phyloP scores from a whole-genome alignment of 2,888 invertebrate species.

The Dryomyza anilis region DNA sequence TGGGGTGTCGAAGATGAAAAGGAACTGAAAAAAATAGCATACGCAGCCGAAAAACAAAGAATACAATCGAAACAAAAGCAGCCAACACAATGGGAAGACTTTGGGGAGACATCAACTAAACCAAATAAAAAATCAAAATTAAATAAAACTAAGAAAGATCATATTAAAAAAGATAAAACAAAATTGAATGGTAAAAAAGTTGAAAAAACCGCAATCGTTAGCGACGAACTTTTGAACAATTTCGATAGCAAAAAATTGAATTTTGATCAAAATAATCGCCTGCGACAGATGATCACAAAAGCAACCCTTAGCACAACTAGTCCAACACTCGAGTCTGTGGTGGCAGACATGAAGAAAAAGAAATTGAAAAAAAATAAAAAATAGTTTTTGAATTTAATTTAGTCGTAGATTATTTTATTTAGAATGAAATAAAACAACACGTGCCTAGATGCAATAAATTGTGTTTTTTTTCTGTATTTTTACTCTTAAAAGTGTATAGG shows the following conservation, averaged over 20 bases:
- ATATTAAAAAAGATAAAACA: too few species aligned
- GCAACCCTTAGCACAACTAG: slow-evolving; percentile 9
- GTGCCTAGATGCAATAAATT: too few species aligned
- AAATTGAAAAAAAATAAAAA: background rate
- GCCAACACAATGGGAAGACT: slow-evolving; percentile 49
- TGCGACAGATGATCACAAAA: slow-evolving; percentile 39
- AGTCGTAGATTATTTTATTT: background rate
- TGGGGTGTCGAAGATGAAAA: too few species aligned
- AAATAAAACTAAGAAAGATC: slow-evolving; percentile 4
- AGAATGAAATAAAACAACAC: background rate
- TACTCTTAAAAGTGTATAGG: background rate
- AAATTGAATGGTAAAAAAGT: too few species aligned
- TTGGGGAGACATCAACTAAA: slow-evolving; percentile 37
- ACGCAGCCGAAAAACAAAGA: too few species aligned
- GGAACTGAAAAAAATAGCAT: too few species aligned
- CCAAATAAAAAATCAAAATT: slow-evolving; percentile 1
- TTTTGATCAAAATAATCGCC: slow-evolving; percentile 41
- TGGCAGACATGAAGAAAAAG: slow-evolving; percentile 30
- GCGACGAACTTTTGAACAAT: slow-evolving; percentile 28
- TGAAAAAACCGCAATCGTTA: too few species aligned
- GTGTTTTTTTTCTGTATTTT: background rate
- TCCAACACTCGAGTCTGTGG: slow-evolving; percentile 19
- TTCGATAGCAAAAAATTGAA: slow-evolving; percentile 40
- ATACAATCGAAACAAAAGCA: slow-evolving; percentile 46
- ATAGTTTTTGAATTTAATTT: background rate